phyloP scores from a whole-genome alignment of 2,113 vertebrate genomes.

The Dendropsophus ebraccatus region DNA sequence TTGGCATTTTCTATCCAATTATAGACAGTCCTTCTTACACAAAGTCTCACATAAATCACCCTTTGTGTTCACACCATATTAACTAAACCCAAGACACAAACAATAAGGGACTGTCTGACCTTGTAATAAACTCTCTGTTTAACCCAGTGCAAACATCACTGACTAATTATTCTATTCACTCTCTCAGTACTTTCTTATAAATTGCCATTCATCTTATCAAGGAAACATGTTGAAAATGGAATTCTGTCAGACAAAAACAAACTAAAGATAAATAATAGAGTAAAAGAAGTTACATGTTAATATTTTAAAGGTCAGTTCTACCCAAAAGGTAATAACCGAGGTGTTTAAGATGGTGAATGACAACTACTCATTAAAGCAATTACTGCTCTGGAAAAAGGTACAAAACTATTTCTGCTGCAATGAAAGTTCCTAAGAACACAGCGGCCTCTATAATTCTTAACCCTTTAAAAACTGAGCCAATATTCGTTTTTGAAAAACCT shows the following conservation, averaged over 20 bases:
- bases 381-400: no score
- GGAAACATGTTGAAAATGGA: background rate
- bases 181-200: background rate
- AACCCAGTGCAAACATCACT: background rate
- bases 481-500: no score
- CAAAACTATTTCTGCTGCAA: no score
- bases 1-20: background rate
- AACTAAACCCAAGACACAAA: background rate
- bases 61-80: background rate
- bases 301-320: background rate
- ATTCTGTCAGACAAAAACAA: background rate
- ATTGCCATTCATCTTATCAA: background rate
- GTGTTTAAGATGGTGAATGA: background rate
- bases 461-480: no score
- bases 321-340: background rate
- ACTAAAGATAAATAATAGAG: no score
- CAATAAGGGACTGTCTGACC: slow-evolving; percentile 28
- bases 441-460: no score
- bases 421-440: no score
- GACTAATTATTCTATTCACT: slow-evolving; percentile 18
- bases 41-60: background rate
- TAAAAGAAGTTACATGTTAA: background rate
- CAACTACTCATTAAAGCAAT: background rate
- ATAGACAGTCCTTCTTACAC: background rate
- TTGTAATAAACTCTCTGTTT: slow-evolving; percentile 1